Base-by-base conservation (phyloP, 2,888 invertebrate species). In the Allophyes oxyacanthae region DNA sequence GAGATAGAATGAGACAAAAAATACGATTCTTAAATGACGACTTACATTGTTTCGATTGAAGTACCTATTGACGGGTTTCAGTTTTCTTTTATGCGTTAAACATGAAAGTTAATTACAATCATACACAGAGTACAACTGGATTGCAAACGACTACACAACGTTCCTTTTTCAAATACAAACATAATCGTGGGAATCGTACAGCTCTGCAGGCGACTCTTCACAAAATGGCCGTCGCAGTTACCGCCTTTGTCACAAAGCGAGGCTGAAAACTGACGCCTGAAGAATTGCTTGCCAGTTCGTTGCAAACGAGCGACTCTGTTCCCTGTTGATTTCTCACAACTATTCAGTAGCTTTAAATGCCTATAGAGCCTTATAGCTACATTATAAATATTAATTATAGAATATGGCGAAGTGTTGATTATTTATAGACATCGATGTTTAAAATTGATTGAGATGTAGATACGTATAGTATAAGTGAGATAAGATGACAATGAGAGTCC, bases 161-260 rank as follows among this genome's bases (percentile, higher is more conserved):
- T 59, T 72, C 26, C 42, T 48, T 72, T 51, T 56, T 52, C 15
- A 48, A 57, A 54, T 52, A 58, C 53, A 75, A 68, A 64, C 44
- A 60, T 61, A 68, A 64, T 43, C 56, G 42, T 48, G 59, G 42
- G 59, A 64, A 51, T 53, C 41, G 42, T 43, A 52, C 25, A 51
- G 53, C 45, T 50, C 58, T 62, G 62, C 56, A 57, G 36, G 30
- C 37, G 48, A 43, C 61, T 42, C 61, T 64, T 52, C 44, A 61
- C 70, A 67, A 75, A 72, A 75, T 73, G 73, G 70, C 59, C 45
- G 61, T 64, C 48, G 56, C 30, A 40, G 72, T 62, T 48, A 46
- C 63, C 46, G 64, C 71, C 66, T 82, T 78, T 81, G 71, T 79
- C 78, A 80, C 81, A 84, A 82, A 72, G 74, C 63, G 54, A 50